These are phyloP conservation scores for Zaprionus africanus DNA, from an alignment of 1,140 invertebrate genomes.

Conservation along the genomic window DNA sequence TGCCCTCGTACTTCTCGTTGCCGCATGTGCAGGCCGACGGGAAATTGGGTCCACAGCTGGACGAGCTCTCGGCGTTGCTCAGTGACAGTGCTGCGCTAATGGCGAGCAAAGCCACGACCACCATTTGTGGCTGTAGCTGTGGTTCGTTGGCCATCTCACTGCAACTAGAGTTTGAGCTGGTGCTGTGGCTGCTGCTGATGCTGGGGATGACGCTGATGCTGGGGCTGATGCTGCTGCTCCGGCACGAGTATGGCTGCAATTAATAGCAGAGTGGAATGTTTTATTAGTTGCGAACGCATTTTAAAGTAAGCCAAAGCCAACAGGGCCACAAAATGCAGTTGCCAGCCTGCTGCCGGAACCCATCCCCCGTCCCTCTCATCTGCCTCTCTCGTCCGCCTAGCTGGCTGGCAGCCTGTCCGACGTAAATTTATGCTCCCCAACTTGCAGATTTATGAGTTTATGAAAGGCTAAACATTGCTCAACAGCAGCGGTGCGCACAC, in stretches of 20 bases:
- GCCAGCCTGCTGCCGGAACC: background rate
- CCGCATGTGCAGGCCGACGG: conserved; percentile 86
- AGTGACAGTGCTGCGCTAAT: conserved; percentile 47
- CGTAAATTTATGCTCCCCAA: conserved; percentile 68
- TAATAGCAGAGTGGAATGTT: conserved; percentile 49
- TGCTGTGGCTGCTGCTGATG: background rate
- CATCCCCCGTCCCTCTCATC: background rate
- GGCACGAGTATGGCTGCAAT: conserved; percentile 47
- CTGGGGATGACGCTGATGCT: background rate
- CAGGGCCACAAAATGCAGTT: conserved; percentile 41
- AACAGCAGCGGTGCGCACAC: conserved; percentile 21
- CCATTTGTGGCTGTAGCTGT: conserved; percentile 45
- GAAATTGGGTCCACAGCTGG: conserved; percentile 85
- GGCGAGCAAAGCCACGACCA: conserved; percentile 44
- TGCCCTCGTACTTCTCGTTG: conserved; percentile 85
- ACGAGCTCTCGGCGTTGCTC: conserved; percentile 50
- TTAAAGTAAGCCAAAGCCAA: conserved; percentile 55
- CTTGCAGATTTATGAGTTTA: conserved; percentile 74
- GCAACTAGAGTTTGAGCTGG: background rate
- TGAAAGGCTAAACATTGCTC: conserved; percentile 47
- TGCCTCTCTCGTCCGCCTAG: background rate
- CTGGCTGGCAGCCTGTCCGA: background rate
- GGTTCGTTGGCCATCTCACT: conserved; percentile 55
- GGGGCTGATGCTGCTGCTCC: background rate
- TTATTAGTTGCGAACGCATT: conserved; percentile 69